Conservation (phyloP, 2,113 vertebrate species). For the Lasiurus borealis region DNA sequence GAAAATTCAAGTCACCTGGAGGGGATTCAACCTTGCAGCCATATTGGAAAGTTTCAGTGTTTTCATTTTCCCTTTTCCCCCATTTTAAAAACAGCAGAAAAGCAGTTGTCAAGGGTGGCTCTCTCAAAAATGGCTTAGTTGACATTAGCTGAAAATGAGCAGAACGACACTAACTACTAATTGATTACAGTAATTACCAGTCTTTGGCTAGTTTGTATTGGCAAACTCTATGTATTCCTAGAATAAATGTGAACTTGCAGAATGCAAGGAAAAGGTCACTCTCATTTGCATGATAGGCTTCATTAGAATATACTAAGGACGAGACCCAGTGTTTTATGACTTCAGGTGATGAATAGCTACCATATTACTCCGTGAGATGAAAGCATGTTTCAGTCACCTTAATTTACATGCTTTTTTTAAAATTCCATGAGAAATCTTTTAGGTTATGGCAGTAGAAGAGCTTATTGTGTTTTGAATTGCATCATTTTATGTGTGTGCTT, state of each 20-base stretch:
- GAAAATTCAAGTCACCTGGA: constrained; percentile 50
- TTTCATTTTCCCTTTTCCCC: constrained; percentile 42
- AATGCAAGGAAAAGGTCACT: constrained; percentile 96
- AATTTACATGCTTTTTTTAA: constrained; percentile 93
- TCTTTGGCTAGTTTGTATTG: constrained; percentile 96
- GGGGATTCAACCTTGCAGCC: constrained; percentile 22
- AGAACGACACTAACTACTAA: constrained; percentile 95
- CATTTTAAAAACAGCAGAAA: constrained; percentile 83
- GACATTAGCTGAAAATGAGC: constrained; percentile 97
- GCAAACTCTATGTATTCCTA: constrained; percentile 93
- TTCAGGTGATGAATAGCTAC: constrained; percentile 99
- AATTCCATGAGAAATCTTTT: constrained; percentile 90
- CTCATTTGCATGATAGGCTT: constrained; percentile 99
- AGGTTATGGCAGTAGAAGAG: constrained; percentile 87
- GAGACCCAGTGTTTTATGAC: constrained; percentile 95
- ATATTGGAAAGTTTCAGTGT: constrained; percentile 79
- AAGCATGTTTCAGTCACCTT: constrained; percentile 95
- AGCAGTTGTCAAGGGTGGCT: constrained; percentile 85
- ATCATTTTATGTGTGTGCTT: constrained; percentile 67
- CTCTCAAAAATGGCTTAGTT: constrained; percentile 91
- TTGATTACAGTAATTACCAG: constrained; percentile 98
- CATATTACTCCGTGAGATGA: constrained; percentile 91
- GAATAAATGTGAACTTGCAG: constrained; percentile 97
- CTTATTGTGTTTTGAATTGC: constrained; percentile 80
- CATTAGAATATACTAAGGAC: constrained; percentile 99